These are phyloP conservation scores for Chaenogobius annularis DNA, from an alignment of 2,113 vertebrate species.

Conservation along the genomic window DNA sequence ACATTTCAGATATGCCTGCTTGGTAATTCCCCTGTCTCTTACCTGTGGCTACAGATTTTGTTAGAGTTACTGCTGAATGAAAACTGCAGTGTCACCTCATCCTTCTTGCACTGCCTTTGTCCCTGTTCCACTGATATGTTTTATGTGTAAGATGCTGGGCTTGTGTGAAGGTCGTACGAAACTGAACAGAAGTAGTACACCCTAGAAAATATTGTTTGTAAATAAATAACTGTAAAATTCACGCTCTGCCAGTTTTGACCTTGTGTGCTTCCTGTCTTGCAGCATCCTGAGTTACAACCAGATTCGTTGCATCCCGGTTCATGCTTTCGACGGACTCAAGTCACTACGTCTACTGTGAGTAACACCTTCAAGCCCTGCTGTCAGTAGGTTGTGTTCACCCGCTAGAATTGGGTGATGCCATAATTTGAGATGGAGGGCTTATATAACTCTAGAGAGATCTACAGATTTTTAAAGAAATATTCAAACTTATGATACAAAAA, in stretches of 20 bases:
- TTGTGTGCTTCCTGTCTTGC: slow-evolving; percentile 39
- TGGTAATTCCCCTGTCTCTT: slow-evolving; percentile 21
- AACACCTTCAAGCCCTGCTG: slow-evolving; percentile 26
- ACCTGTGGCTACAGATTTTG: slow-evolving; percentile 8
- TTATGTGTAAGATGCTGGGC: neutral
- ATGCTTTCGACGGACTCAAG: slow-evolving; percentile 89
- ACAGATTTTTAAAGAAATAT: no score
- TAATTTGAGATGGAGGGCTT: no score
- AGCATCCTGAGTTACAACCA: slow-evolving; percentile 97
- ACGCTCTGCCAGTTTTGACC: slow-evolving; percentile 20
- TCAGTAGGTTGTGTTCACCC: neutral
- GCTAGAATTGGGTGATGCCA: no score
- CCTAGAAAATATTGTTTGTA: neutral
- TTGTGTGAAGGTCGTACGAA: neutral
- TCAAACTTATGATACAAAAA: no score
- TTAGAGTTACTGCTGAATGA: slow-evolving; percentile 7
- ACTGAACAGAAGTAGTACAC: neutral
- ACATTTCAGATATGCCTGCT: slow-evolving; percentile 11
- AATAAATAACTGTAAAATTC: slow-evolving; percentile 1
- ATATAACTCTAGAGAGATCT: no score
- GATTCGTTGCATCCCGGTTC: slow-evolving; percentile 89
- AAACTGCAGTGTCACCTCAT: slow-evolving; percentile 24
- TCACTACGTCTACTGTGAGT: slow-evolving; percentile 95
- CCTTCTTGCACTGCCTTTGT: neutral
- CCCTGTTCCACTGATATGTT: neutral